Conservation (phyloP, 1,140 invertebrate genomes). For the Tenebrio molitor region DNA sequence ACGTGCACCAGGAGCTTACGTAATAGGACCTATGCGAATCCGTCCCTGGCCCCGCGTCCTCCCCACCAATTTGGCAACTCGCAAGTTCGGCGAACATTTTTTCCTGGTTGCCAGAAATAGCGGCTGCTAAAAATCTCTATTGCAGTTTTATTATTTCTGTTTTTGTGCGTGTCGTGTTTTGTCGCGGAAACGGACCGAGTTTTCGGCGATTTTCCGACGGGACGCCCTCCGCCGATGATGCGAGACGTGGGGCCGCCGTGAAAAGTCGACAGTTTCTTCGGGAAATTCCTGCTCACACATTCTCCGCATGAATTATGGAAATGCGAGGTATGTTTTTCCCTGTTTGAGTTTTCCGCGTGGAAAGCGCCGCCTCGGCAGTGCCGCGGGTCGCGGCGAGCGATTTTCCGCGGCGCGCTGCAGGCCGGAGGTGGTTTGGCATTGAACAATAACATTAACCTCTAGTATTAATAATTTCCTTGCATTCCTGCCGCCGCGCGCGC, state of each 20-base stretch:
- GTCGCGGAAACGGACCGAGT: not conserved
- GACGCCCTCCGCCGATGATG: not conserved
- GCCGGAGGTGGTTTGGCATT: constrained; percentile 40
- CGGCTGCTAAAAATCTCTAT: constrained; percentile 56
- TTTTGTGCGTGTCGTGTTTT: constrained; percentile 17
- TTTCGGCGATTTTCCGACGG: constrained; percentile 24
- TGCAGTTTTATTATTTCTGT: constrained; percentile 27
- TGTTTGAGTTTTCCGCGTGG: not conserved
- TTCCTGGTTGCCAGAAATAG: constrained; percentile 65
- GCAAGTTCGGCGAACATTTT: constrained; percentile 59
- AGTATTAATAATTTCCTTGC: constrained; percentile 27
- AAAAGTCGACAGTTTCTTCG: not conserved
- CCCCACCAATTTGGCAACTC: constrained; percentile 57
- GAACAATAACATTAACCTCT: constrained; percentile 48
- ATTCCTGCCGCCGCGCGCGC: no score
- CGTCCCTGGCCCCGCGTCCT: constrained; percentile 48
- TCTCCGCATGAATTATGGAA: constrained; percentile 50
- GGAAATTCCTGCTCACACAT: not conserved
- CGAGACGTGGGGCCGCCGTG: not conserved
- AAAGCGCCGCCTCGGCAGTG: no score
- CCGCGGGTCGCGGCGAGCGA: no score
- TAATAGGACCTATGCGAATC: constrained; percentile 57
- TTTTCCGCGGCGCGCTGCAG: constrained; percentile 4
- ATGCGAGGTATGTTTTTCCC: constrained; percentile 52
- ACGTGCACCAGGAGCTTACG: constrained; percentile 53